These are phyloP conservation scores for Apoda limacodes DNA, from an alignment of 2,888 invertebrate genomes.

Conservation along the genomic window DNA sequence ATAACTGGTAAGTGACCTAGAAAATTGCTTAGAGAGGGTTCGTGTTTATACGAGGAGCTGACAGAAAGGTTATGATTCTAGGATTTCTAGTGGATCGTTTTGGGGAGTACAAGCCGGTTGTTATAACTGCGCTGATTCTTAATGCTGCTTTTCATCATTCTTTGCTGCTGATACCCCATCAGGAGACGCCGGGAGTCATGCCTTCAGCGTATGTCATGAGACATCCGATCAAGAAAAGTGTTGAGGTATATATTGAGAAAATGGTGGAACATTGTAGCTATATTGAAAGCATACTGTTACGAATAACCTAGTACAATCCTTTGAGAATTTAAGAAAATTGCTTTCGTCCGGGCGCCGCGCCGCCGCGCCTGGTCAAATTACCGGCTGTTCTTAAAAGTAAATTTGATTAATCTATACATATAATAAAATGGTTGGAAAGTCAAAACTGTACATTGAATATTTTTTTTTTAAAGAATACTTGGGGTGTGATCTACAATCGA, in stretches of 20 bases:
- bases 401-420: too few species aligned
- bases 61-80: conserved; percentile 38
- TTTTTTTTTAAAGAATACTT: too few species aligned
- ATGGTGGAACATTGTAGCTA: conserved; percentile 10
- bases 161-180: conserved; percentile 81
- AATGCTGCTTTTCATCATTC: conserved; percentile 86
- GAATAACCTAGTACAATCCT: conserved; percentile 40
- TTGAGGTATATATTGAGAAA: conserved; percentile 74
- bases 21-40: not conserved
- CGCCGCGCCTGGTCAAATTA: too few species aligned
- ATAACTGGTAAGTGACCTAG: conserved; percentile 74
- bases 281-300: conserved; percentile 38
- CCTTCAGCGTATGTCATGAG: conserved; percentile 82
- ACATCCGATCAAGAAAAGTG: conserved; percentile 76
- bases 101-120: conserved; percentile 86
- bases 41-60: not conserved
- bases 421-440: too few species aligned
- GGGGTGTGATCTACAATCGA: too few species aligned
- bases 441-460: too few species aligned
- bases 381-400: too few species aligned
- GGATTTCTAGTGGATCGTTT: conserved; percentile 89
- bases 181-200: conserved; percentile 80
- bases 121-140: conserved; percentile 80
- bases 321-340: conserved; percentile 68
- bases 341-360: conserved; percentile 63